Conservation (phyloP, 1,140 invertebrate genomes). For the Mycetomoellerius zeteki region DNA sequence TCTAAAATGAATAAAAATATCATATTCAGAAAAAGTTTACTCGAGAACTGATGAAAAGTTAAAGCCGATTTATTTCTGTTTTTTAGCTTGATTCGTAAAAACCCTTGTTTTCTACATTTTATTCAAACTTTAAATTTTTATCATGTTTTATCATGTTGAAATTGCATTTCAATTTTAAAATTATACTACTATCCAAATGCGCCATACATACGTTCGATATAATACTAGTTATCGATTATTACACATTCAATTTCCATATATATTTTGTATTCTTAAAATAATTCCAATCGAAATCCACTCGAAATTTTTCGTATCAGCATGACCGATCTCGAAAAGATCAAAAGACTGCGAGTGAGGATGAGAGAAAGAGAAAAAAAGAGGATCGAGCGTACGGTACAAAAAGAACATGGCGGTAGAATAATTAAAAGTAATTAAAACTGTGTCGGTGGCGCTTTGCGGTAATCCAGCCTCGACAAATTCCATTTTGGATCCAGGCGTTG, state of each 20-base stretch:
- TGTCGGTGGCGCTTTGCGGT: constrained; percentile 57
- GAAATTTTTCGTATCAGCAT: constrained; percentile 51
- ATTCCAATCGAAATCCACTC: background rate
- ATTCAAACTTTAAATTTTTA: background rate
- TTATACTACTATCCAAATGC: background rate
- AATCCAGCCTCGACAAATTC: constrained; percentile 79
- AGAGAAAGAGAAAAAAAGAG: background rate
- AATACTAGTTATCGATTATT: constrained; percentile 1
- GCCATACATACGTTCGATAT: background rate
- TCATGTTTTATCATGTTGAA: background rate
- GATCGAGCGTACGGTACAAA: background rate
- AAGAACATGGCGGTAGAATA: constrained; percentile 66
- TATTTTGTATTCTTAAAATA: background rate
- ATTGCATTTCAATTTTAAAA: constrained; percentile 3
- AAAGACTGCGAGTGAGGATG: background rate
- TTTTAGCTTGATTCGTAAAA: background rate
- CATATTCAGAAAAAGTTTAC: background rate
- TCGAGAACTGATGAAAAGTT: background rate
- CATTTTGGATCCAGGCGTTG: constrained; percentile 72
- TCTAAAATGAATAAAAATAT: background rate
- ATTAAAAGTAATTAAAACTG: constrained; percentile 80
- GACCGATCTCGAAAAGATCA: constrained; percentile 21
- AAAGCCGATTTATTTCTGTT: background rate
- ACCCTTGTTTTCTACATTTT: background rate
- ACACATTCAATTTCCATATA: background rate